phyloP scores from a whole-genome alignment of 2,888 invertebrate species.

The Bellardia bayeri region DNA sequence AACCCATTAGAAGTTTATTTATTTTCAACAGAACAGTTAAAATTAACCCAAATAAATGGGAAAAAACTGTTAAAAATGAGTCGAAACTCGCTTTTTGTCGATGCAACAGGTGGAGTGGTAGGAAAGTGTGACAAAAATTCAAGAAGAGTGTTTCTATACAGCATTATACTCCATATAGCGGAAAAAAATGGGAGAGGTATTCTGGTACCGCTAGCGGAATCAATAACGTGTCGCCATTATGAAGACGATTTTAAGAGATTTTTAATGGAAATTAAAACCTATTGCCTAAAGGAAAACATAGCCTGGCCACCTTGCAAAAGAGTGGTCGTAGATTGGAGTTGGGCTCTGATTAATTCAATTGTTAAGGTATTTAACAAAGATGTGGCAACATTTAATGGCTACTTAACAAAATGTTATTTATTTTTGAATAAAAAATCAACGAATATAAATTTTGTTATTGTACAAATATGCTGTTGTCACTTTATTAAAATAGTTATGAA shows the following conservation, averaged over 20 bases:
- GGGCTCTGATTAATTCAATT: background rate
- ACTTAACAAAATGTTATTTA: background rate
- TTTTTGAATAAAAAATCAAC: constrained; percentile 3
- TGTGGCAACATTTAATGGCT: background rate
- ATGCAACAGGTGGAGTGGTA: constrained; percentile 1
- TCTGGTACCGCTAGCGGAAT: constrained; percentile 13
- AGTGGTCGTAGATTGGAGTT: constrained; percentile 15
- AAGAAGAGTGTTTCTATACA: constrained; percentile 4
- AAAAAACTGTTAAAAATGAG: constrained; percentile 8
- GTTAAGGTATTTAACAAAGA: constrained; percentile 26
- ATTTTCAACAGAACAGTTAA: background rate
- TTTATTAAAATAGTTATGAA: background rate
- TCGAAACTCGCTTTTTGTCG: background rate
- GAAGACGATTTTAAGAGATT: constrained; percentile 15
- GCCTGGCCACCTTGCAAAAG: constrained; percentile 27
- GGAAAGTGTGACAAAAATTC: constrained; percentile 1
- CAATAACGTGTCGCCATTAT: constrained; percentile 4
- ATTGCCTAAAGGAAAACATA: background rate
- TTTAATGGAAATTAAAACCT: background rate
- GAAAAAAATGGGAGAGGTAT: background rate
- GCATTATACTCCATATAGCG: background rate
- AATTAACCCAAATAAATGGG: background rate
- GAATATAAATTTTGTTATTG: constrained; percentile 4
- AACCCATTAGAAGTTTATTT: constrained; percentile 2
- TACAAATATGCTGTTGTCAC: constrained; percentile 3